Conservation (phyloP, 2,797 vertebrate species). For the Cyclopterus lumpus region DNA sequence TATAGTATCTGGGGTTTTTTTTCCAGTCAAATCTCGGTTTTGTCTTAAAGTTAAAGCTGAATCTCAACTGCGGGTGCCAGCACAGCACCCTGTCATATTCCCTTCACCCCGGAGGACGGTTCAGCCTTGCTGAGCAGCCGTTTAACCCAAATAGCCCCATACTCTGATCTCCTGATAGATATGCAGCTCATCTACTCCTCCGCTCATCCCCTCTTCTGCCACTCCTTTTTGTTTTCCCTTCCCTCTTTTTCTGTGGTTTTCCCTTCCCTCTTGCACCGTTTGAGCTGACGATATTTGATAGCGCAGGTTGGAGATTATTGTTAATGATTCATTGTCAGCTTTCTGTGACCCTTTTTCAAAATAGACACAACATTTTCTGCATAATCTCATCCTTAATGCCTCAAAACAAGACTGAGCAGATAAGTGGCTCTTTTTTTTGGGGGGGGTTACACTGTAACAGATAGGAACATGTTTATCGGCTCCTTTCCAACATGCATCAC, state of each 20-base stretch:
- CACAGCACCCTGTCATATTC: slow-evolving; percentile 36
- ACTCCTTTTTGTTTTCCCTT: slow-evolving; percentile 18
- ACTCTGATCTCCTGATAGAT: slow-evolving; percentile 75
- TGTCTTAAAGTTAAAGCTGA: slow-evolving; percentile 12
- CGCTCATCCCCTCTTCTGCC: slow-evolving; percentile 57
- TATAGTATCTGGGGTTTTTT: background rate
- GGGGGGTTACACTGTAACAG: slow-evolving; percentile 6
- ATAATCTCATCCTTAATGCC: slow-evolving; percentile 21
- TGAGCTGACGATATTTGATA: slow-evolving; percentile 49
- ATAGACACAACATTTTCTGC: slow-evolving; percentile 14
- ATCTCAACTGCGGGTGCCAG: slow-evolving; percentile 26
- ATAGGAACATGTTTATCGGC: slow-evolving; percentile 34
- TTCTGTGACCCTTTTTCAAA: slow-evolving; percentile 37
- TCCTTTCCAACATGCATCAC: slow-evolving; percentile 6
- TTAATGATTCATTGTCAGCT: slow-evolving; percentile 68
- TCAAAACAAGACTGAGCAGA: slow-evolving; percentile 22
- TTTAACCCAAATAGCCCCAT: slow-evolving; percentile 75
- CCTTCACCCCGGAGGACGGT: slow-evolving; percentile 42
- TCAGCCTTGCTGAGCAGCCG: slow-evolving; percentile 57
- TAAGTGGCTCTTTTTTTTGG: slow-evolving; percentile 23
- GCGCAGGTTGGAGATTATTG: slow-evolving; percentile 23
- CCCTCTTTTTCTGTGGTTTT: slow-evolving; percentile 68
- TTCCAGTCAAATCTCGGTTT: background rate
- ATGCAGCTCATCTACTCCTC: slow-evolving; percentile 73
- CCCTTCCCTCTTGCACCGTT: slow-evolving; percentile 57